Conservation (phyloP, 2,888 invertebrate species). For the Ormia ochracea region DNA sequence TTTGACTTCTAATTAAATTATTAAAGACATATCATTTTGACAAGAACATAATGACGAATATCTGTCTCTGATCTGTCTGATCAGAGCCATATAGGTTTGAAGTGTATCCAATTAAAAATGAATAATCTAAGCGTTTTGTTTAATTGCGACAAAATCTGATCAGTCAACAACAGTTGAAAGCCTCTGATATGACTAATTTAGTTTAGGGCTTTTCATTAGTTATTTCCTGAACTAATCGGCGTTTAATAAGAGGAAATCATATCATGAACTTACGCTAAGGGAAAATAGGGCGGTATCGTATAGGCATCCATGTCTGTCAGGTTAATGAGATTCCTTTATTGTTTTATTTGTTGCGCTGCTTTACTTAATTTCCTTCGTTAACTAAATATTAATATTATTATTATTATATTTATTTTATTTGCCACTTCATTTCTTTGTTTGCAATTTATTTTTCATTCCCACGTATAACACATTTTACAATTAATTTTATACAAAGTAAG, state of each 20-base stretch:
- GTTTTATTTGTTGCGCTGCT: not conserved
- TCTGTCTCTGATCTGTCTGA: too few species aligned
- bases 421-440: not conserved
- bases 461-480: too few species aligned
- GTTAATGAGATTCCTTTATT: not conserved
- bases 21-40: too few species aligned
- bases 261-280: constrained; percentile 67
- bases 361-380: not conserved
- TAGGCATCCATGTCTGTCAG: constrained; percentile 67
- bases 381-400: not conserved
- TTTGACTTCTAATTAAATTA: too few species aligned
- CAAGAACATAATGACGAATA: too few species aligned
- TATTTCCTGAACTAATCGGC: not conserved
- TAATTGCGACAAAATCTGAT: not conserved
- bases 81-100: too few species aligned
- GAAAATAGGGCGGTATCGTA: constrained; percentile 69
- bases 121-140: not conserved
- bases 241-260: not conserved
- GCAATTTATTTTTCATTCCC: too few species aligned
- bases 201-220: constrained; percentile 41
- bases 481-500: too few species aligned
- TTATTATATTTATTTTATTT: not conserved
- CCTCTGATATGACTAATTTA: constrained; percentile 10
- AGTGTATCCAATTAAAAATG: too few species aligned
- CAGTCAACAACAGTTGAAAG: constrained; percentile 35